These are phyloP conservation scores for Leucophenga varia DNA, from an alignment of 1,140 invertebrate species.

Conservation along the genomic window DNA sequence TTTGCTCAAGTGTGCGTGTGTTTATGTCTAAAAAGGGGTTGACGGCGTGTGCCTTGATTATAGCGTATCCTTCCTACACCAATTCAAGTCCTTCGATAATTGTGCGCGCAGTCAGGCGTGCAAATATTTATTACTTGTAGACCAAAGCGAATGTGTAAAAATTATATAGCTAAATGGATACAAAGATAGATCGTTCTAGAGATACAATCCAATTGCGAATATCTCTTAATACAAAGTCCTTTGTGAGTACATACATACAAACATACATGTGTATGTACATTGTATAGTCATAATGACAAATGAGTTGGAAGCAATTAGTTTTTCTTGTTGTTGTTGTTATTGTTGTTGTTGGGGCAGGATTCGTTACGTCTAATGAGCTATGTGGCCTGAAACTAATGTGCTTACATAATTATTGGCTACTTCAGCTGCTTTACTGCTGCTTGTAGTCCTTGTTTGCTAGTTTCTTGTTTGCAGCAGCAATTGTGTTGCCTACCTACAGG, in stretches of 20 bases:
- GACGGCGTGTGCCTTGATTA: not conserved
- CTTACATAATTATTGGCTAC: too few relatives aligned
- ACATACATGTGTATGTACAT: too few relatives aligned
- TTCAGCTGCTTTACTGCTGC: too few relatives aligned
- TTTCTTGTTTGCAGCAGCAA: not conserved
- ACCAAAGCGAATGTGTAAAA: too few relatives aligned
- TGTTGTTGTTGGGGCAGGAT: not conserved
- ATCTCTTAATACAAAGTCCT: too few relatives aligned
- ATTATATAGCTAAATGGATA: too few relatives aligned
- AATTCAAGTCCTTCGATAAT: too few relatives aligned
- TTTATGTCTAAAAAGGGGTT: not conserved
- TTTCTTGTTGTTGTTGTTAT: not conserved
- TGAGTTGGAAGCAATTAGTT: conserved; percentile 5
- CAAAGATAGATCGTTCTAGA: too few relatives aligned
- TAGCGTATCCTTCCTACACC: too few relatives aligned
- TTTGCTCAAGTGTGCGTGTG: conserved; percentile 37
- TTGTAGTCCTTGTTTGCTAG: too few relatives aligned
- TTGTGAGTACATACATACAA: too few relatives aligned
- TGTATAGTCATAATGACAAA: not conserved
- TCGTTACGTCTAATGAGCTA: conserved; percentile 3
- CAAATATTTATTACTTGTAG: conserved; percentile 10
- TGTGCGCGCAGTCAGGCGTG: conserved; percentile 3
- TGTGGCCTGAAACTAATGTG: not conserved
- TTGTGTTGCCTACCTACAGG: conserved; percentile 20
- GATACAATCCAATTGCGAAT: too few relatives aligned